Conservation (phyloP, 2,797 vertebrate species). For the Anguilla obscura region DNA sequence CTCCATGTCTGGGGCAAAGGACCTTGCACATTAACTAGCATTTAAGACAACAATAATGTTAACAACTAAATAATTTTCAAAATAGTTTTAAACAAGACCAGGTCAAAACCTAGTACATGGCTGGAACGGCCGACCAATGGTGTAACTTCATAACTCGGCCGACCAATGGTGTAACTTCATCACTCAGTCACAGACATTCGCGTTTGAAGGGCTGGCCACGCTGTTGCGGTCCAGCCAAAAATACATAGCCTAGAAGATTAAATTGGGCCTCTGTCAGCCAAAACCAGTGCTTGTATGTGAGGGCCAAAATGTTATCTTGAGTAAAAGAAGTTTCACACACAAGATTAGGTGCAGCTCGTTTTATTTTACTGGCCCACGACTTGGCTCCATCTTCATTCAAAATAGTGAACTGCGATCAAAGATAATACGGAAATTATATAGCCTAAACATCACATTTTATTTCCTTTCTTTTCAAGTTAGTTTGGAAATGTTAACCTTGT, state of each 20-base stretch:
- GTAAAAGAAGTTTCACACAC: neutral
- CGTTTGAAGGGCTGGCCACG: no score
- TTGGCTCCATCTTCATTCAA: neutral
- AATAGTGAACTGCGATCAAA: neutral
- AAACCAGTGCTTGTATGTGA: neutral
- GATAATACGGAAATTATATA: neutral
- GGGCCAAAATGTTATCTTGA: neutral
- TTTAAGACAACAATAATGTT: neutral
- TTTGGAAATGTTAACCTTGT: neutral
- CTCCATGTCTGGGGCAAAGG: constrained; percentile 79
- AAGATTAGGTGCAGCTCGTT: neutral
- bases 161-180: no score
- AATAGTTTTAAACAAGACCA: neutral
- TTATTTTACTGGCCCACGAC: neutral
- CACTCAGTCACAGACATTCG: no score
- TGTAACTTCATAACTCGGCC: no score
- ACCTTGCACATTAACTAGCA: constrained; percentile 18
- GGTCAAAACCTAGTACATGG: no score
- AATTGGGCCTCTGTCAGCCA: neutral
- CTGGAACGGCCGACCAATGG: no score
- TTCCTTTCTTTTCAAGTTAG: neutral
- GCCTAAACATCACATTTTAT: neutral
- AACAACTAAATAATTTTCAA: neutral
- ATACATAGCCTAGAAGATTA: neutral
- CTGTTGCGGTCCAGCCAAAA: no score